phyloP scores from a whole-genome alignment of 2,888 invertebrate genomes.

The Cheilosia impressa region DNA sequence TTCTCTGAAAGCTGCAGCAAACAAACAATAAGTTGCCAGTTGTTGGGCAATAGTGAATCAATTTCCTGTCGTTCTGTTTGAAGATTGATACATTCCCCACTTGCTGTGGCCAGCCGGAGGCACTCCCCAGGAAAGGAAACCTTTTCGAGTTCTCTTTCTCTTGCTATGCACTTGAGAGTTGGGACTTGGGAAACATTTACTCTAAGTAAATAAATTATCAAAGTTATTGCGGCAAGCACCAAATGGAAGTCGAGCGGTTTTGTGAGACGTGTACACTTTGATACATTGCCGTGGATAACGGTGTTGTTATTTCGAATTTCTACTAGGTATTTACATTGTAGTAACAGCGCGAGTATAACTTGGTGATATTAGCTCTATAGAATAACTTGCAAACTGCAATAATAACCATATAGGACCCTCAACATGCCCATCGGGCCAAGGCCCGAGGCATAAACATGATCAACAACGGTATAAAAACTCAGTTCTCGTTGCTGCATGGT shows the following conservation, averaged over 20 bases:
- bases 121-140: background rate
- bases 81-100: slow-evolving; percentile 57
- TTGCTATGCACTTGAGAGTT: background rate
- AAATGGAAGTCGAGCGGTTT: slow-evolving; percentile 11
- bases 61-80: slow-evolving; percentile 42
- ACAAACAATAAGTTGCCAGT: slow-evolving; percentile 39
- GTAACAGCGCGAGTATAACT: too few relatives aligned
- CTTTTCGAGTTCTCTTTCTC: background rate
- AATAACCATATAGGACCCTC: too few relatives aligned
- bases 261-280: slow-evolving; percentile 9
- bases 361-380: too few relatives aligned
- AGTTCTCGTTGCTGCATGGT: too few relatives aligned
- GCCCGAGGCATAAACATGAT: too few relatives aligned
- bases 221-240: slow-evolving; percentile 35
- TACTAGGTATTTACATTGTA: too few relatives aligned
- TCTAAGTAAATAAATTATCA: slow-evolving; percentile 33
- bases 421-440: too few relatives aligned
- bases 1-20: slow-evolving; percentile 41
- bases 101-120: slow-evolving; percentile 4
- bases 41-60: slow-evolving; percentile 43
- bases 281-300: slow-evolving; percentile 18
- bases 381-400: too few relatives aligned
- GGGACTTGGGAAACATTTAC: background rate
- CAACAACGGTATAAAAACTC: too few relatives aligned
- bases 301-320: background rate